A percentile compares a stretch with the other conserved stretches of the same genome.
Conservation (phyloP, 2,888 invertebrate species). For the Psylliodes chrysocephalus region DNA sequence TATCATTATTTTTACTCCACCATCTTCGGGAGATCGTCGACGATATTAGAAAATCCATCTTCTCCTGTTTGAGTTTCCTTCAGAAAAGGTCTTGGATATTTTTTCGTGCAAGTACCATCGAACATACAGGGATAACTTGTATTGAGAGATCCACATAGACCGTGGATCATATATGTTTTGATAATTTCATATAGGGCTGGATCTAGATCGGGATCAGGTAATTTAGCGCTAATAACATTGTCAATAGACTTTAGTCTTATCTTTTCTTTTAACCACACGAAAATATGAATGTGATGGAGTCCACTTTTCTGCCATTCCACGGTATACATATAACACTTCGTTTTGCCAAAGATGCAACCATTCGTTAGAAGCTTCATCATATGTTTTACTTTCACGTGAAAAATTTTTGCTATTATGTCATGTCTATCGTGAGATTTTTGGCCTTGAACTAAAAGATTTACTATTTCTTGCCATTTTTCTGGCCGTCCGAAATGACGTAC, state of each 20-base stretch:
- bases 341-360: slow-evolving; percentile 20
- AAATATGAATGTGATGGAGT: slow-evolving; percentile 53
- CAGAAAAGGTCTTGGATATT: slow-evolving; percentile 16
- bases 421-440: slow-evolving; percentile 38
- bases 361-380: neutral
- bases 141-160: slow-evolving; percentile 32
- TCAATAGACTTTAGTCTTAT: no score
- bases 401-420: slow-evolving; percentile 28
- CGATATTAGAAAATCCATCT: neutral
- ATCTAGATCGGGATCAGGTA: neutral
- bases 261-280: slow-evolving; percentile 45
- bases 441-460: no score
- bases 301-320: slow-evolving; percentile 40
- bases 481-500: slow-evolving; percentile 55
- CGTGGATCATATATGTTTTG: slow-evolving; percentile 32
- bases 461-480: slow-evolving; percentile 45
- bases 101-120: slow-evolving; percentile 26
- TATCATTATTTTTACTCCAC: neutral
- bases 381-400: slow-evolving; percentile 33
- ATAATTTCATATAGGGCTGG: slow-evolving; percentile 27
- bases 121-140: slow-evolving; percentile 30
- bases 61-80: slow-evolving; percentile 18
- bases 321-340: slow-evolving; percentile 29
- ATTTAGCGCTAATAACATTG: no score
- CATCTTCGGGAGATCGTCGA: neutral